Evolutionary conservation across 2,888 invertebrate genomes (phyloP).

Genomic region (Ditula angustiorana): DNA sequence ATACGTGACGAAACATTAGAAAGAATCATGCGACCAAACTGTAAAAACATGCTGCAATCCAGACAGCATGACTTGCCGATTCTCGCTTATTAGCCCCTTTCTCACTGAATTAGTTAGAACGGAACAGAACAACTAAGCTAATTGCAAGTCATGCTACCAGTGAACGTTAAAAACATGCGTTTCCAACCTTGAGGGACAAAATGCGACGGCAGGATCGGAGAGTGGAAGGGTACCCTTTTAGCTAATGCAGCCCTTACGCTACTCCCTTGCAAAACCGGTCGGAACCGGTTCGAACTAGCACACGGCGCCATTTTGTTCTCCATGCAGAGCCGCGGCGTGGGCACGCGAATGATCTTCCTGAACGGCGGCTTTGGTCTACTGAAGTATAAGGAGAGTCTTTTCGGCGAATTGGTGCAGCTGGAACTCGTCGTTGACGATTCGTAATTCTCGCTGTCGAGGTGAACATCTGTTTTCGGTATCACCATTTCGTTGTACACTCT

Average conservation of each 20-base stretch:
- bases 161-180: conserved; percentile 57
- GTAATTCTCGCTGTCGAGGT: conserved; percentile 86
- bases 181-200: conserved; percentile 80
- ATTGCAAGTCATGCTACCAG: conserved; percentile 26
- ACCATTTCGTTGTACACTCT: conserved; percentile 83
- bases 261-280: conserved; percentile 63
- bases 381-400: conserved; percentile 79
- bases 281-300: conserved; percentile 51
- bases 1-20: neutral
- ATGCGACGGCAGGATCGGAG: conserved; percentile 83
- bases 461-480: conserved; percentile 83
- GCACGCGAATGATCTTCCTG: conserved; percentile 66
- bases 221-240: conserved; percentile 77
- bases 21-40: conserved; percentile 24
- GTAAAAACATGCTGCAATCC: conserved; percentile 42
- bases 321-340: conserved; percentile 70
- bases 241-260: conserved; percentile 74
- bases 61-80: neutral
- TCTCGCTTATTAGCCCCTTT: neutral
- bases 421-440: conserved; percentile 88
- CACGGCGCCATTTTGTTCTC: conserved; percentile 62
- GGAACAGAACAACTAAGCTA: neutral
- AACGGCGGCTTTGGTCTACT: conserved; percentile 73
- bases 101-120: neutral
- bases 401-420: conserved; percentile 87